These are phyloP conservation scores for Polyergus mexicanus DNA, from an alignment of 1,140 invertebrate genomes.

Conservation along the genomic window DNA sequence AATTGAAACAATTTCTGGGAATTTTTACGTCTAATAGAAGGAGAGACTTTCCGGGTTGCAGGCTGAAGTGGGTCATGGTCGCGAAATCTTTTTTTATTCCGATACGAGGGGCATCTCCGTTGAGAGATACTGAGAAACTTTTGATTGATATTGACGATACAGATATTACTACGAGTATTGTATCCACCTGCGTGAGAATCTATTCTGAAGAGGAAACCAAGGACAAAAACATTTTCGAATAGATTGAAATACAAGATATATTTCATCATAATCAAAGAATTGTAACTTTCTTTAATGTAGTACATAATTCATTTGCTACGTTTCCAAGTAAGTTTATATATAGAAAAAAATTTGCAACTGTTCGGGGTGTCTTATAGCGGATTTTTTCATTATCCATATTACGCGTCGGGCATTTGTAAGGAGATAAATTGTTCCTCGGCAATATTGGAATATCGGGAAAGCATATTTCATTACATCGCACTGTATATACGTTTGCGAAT, in stretches of 20 bases:
- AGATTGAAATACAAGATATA: background rate
- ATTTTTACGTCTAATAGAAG: constrained; percentile 73
- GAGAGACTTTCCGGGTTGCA: constrained; percentile 27
- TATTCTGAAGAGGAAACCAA: background rate
- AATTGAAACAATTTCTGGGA: constrained; percentile 69
- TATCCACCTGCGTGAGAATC: background rate
- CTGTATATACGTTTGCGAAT: constrained; percentile 52
- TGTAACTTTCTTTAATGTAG: background rate
- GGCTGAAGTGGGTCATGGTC: constrained; percentile 33
- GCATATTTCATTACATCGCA: constrained; percentile 80
- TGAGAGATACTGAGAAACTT: background rate
- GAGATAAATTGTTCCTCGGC: constrained; percentile 80
- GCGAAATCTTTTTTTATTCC: constrained; percentile 62
- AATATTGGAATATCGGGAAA: constrained; percentile 83
- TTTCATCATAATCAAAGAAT: background rate
- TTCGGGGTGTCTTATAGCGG: constrained; percentile 50
- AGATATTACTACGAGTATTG: constrained; percentile 39
- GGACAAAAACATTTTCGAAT: background rate
- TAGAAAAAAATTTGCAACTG: constrained; percentile 65
- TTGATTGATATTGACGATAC: constrained; percentile 48
- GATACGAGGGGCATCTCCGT: constrained; percentile 43
- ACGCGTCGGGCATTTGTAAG: constrained; percentile 68
- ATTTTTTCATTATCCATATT: constrained; percentile 78
- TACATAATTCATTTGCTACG: constrained; percentile 45
- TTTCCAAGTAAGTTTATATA: constrained; percentile 50